A percentile compares a stretch with the other conserved stretches of the same genome.
Conservation (phyloP, 2,113 vertebrate genomes). For the Hypomesus transpacificus region DNA sequence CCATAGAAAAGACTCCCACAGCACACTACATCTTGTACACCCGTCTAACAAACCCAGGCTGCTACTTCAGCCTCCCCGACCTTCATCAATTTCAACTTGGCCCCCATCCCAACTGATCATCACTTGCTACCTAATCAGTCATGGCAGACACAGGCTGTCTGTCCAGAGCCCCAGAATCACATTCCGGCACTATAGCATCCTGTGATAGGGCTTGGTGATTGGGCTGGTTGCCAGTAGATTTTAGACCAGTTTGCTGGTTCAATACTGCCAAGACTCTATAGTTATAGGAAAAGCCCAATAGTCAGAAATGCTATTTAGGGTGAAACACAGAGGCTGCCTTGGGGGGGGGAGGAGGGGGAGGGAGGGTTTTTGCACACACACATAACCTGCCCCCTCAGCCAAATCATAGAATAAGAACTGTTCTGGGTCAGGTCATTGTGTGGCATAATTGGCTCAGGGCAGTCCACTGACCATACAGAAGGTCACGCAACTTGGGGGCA, state of each 20-base stretch:
- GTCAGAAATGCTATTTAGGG: not conserved
- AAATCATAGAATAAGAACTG: not conserved
- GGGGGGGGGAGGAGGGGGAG: not conserved
- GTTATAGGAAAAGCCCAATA: not conserved
- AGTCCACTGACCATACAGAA: constrained; percentile 6
- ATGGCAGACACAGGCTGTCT: constrained; percentile 42
- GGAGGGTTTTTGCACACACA: not conserved
- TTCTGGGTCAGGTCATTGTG: not conserved
- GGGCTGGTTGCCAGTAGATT: constrained; percentile 12
- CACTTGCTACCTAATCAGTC: constrained; percentile 36
- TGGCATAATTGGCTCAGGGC: constrained; percentile 6
- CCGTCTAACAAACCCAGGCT: not conserved
- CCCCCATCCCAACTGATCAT: constrained; percentile 27
- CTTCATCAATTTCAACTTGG: constrained; percentile 26
- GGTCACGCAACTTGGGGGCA: not conserved
- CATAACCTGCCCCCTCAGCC: constrained; percentile 3
- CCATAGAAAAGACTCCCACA: too few species aligned
- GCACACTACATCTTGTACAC: too few species aligned
- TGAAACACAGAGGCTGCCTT: not conserved
- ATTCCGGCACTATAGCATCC: constrained; percentile 38
- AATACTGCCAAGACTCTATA: not conserved
- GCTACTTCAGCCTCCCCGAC: constrained; percentile 3
- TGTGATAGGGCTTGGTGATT: constrained; percentile 1
- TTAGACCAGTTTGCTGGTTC: not conserved
- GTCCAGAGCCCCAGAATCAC: constrained; percentile 33